Base-by-base conservation (phyloP, 53 echinoderm and acorn worm genomes). In the Echinarachnius parma region DNA sequence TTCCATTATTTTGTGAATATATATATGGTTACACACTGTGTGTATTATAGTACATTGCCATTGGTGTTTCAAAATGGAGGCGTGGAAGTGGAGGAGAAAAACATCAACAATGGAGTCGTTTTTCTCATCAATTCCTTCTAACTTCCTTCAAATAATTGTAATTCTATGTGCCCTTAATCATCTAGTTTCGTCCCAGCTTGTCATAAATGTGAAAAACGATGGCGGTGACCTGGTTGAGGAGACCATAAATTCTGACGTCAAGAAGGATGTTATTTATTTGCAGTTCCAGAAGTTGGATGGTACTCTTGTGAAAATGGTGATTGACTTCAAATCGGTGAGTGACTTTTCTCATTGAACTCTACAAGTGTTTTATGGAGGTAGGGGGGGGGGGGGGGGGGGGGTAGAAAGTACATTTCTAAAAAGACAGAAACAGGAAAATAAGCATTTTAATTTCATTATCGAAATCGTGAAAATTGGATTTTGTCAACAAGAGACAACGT, bases 171-270 rank as follows among this genome's bases (percentile, higher is more conserved):
- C 46, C 18, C 19, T 7, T 24, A 45, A 1, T 65, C 42, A 54
- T 19, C 19, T 44, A 58, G 87, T 59, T 56, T 31, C 75, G n/a
- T 75, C 60, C 57, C 98, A 98, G 60, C 75, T 98, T 14, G 98
- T 98, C 23, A 88, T 98, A 5, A 98, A 98, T 64, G 98, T 98
- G 35, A 98, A 92, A 75, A 98, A 98, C 61, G 87, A 92, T 48
- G 98, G 98, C 13, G 98, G 98, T 5, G 98, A 98, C 69, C 75
- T 98, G 46, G 87, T 88, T n/a, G 88, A 98, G 61, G 88, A 98
- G 46, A 82, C 64, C 30, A 82, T 98, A 59, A 66, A 80, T 19
- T 87, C 92, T 4, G 77, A 98, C 47, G 82, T 83, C 18, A 59
- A 64, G 18, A 71, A 92, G 25, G 89, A 98, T 62, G 71, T 80